phyloP scores from a whole-genome alignment of 2,888 invertebrate genomes.

The Ptycholaimellus sp. region DNA sequence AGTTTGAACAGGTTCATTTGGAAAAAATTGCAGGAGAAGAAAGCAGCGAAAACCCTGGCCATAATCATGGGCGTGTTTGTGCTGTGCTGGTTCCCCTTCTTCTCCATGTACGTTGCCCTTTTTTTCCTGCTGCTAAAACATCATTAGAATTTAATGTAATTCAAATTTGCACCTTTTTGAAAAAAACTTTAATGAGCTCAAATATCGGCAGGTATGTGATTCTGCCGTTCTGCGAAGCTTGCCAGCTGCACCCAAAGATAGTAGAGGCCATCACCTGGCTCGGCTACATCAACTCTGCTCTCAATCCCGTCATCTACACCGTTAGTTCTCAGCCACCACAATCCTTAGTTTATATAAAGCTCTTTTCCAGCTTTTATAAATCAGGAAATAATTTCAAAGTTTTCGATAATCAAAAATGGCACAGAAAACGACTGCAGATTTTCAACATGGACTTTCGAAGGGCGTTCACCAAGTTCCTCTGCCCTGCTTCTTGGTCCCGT shows the following conservation, averaged over 20 bases:
- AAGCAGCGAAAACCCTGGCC: conserved; percentile 26
- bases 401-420: background rate
- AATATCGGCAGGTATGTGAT: conserved; percentile 15
- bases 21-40: too few relatives aligned
- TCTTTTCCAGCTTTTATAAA: background rate
- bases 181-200: too few relatives aligned
- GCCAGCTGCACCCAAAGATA: conserved; percentile 23
- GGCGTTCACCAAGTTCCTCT: conserved; percentile 23
- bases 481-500: conserved; percentile 13
- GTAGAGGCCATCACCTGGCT: conserved; percentile 8
- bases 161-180: too few relatives aligned
- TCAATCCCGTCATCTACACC: conserved; percentile 7
- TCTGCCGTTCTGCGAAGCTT: conserved; percentile 22
- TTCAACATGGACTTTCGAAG: conserved; percentile 23
- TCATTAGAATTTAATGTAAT: too few relatives aligned
- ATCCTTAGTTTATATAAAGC: background rate
- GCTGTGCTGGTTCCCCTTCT: conserved; percentile 26
- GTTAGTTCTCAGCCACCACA: background rate
- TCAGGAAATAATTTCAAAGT: background rate
- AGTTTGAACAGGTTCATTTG: too few relatives aligned
- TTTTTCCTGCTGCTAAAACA: too few relatives aligned
- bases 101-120: conserved; percentile 18
- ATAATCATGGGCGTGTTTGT: conserved; percentile 26
- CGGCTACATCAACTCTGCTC: conserved; percentile 10
- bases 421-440: conserved; percentile 8